These are phyloP conservation scores for Drosophila niveifrons DNA, from an alignment of 2,888 invertebrate species.

Conservation along the genomic window DNA sequence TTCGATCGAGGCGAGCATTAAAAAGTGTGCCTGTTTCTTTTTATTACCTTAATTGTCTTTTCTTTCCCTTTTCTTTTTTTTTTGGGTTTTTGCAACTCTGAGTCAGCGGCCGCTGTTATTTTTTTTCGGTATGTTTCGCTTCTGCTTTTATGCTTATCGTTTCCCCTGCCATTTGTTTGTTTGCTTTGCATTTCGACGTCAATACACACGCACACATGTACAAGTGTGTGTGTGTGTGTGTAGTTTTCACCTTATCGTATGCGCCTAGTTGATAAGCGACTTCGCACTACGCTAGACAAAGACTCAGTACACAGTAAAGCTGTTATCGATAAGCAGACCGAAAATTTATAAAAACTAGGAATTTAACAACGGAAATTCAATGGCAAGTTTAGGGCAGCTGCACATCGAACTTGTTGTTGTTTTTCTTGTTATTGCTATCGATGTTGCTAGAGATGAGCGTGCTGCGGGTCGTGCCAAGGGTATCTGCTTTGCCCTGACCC, in stretches of 20 bases:
- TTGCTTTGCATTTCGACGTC: constrained; percentile 50
- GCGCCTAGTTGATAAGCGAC: constrained; percentile 60
- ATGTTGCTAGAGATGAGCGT: constrained; percentile 23
- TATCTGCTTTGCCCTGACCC: constrained; percentile 35
- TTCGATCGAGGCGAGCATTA: constrained; percentile 26
- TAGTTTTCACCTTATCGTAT: constrained; percentile 40
- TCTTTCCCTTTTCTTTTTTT: neutral
- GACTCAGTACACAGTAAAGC: constrained; percentile 1
- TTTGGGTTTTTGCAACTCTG: constrained; percentile 43
- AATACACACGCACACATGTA: constrained; percentile 10
- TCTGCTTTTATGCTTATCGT: constrained; percentile 50
- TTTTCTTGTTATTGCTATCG: neutral
- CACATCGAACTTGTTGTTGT: constrained; percentile 2
- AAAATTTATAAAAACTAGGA: constrained; percentile 27
- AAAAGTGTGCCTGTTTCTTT: neutral
- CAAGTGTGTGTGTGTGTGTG: constrained; percentile 14
- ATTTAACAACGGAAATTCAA: constrained; percentile 62
- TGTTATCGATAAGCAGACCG: constrained; percentile 42
- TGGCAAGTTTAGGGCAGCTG: constrained; percentile 64
- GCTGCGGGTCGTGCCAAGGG: constrained; percentile 19
- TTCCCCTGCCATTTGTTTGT: constrained; percentile 44
- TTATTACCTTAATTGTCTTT: constrained; percentile 2
- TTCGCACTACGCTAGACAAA: constrained; percentile 10
- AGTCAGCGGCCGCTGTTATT: constrained; percentile 31
- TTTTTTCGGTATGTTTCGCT: constrained; percentile 24